Conservation (phyloP, 2,797 vertebrate species). For the Pogoniulus pusillus region DNA sequence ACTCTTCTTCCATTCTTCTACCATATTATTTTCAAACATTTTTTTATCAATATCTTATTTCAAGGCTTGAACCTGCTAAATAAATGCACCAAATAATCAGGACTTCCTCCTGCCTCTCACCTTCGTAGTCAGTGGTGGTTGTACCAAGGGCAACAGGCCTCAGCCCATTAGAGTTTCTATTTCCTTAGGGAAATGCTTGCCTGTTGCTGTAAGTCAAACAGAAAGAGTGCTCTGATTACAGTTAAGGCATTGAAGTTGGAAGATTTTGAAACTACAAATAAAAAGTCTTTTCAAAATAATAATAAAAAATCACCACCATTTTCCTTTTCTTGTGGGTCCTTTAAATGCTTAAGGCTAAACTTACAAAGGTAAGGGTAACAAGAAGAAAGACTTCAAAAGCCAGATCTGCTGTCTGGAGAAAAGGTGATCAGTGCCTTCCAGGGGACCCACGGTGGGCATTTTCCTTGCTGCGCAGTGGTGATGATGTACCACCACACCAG, state of each 20-base stretch:
- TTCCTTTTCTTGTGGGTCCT: background rate
- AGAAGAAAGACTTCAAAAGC: background rate
- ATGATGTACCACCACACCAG: too few relatives aligned
- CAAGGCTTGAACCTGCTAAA: background rate
- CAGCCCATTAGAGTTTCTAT: background rate
- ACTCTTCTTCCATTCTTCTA: background rate
- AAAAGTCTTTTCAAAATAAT: background rate
- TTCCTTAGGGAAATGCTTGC: background rate
- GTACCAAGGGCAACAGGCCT: background rate
- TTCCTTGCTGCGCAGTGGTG: background rate
- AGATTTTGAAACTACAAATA: background rate
- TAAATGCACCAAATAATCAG: background rate
- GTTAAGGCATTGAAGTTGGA: background rate
- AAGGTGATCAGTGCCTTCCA: background rate
- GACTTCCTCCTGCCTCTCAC: background rate
- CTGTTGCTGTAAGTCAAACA: background rate
- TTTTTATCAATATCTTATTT: background rate
- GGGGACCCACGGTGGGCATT: background rate
- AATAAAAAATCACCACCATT: background rate
- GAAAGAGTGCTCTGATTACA: background rate
- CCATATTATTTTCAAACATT: background rate
- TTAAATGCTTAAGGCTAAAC: background rate
- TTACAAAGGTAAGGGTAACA: background rate
- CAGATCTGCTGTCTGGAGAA: background rate
- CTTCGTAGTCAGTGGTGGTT: background rate